Evolutionary conservation across 2,113 vertebrate species (phyloP).

Genomic region (Cinclus cinclus): DNA sequence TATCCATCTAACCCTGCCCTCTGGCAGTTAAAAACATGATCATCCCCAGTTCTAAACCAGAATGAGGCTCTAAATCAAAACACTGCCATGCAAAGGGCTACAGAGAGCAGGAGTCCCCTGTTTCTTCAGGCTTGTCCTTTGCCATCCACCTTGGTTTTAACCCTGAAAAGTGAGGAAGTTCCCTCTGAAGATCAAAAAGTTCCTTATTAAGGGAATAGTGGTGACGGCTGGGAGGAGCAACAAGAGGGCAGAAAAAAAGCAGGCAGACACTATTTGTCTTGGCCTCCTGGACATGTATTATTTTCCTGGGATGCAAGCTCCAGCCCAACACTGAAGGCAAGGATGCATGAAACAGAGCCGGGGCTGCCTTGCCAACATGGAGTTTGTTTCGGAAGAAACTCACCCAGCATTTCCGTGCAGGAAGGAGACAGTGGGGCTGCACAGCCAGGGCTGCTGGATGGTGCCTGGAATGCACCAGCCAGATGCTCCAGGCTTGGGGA

Average conservation of each 20-base stretch:
- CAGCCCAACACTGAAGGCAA: background rate
- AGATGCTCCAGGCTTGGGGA: background rate
- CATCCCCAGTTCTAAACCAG: background rate
- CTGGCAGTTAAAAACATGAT: background rate
- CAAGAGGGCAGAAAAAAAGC: background rate
- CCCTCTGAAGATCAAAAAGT: background rate
- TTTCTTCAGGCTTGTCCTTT: background rate
- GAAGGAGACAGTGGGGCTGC: background rate
- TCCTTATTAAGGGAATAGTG: background rate
- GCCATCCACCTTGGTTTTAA: background rate
- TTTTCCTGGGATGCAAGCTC: slow-evolving; percentile 13
- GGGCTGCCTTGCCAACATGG: background rate
- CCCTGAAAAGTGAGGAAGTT: background rate
- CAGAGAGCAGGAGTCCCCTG: background rate
- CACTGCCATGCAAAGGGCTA: background rate
- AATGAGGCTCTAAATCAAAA: background rate
- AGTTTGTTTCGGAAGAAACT: slow-evolving; percentile 48
- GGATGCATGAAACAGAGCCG: background rate
- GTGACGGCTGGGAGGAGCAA: background rate
- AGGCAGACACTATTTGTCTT: slow-evolving; percentile 33
- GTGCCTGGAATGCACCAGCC: background rate
- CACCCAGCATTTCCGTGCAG: background rate
- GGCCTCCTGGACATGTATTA: background rate
- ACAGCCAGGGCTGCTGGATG: background rate
- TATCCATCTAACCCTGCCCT: background rate